Base-by-base conservation (phyloP, 2,113 vertebrate genomes). In the Salminus brasiliensis region DNA sequence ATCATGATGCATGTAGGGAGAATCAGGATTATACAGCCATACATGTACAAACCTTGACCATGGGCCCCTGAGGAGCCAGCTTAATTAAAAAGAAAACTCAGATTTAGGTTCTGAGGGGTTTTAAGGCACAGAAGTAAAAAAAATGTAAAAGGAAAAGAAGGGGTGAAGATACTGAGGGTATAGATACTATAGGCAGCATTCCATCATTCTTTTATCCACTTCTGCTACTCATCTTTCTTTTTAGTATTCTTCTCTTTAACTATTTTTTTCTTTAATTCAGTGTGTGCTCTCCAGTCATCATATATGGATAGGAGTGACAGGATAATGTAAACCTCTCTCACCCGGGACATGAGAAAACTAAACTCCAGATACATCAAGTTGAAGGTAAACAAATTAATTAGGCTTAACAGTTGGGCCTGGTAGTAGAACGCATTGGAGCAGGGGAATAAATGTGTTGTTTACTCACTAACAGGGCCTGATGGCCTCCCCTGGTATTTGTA, bases 371-470 rank as follows among this genome's bases (percentile, higher is more conserved):
- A 81, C 71, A 62, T 81, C 67, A 86, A 65, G 47, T 45, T 43
- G 55, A 8, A 81, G 74, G 84, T 81, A 87, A 89, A 87, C 84
- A 81, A 86, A 90, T 88, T 86, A 88, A 90, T 89, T 89, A 83
- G 85, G 82, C 63, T 79, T 78, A 85, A 89, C 81, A 88, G 88
- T 62, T 59, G 72, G 47, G 41, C 47, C 78, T 16, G 23, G 47
- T 76, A 62, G 55, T 76, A 47, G 55, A 81, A 39, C 30, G 25
- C 36, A 76, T 53, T 60, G n/a, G 36, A 73, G 69, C 39, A 67
- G 53, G 16, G 32, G 47, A 80, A 82, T 55, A n/a, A 72, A 72
- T 32, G 27, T 62, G 68, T 43, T 73, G 68, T 76, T 77, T 74
- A 70, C 68, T 43, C 59, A 16, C 67, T 60, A 70, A 67, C 72